These are phyloP conservation scores for Thalassophryne amazonica DNA, from an alignment of 2,797 vertebrate genomes.

Conservation along the genomic window DNA sequence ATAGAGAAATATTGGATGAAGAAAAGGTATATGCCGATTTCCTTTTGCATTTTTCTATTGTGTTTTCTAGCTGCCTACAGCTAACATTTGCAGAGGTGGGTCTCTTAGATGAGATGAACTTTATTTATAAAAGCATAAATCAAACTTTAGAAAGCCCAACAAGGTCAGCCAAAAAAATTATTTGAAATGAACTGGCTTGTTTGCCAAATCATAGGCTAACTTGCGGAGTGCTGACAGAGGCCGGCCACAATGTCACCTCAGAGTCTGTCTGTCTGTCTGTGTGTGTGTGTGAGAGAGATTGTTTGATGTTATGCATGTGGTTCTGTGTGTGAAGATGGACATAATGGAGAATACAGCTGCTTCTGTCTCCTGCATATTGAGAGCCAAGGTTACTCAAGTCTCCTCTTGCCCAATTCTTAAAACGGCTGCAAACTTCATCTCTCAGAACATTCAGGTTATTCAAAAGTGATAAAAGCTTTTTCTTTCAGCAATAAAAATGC, in stretches of 20 bases:
- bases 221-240: conserved; percentile 30
- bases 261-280: neutral
- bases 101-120: too few species aligned
- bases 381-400: too few species aligned
- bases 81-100: neutral
- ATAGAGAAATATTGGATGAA: too few species aligned
- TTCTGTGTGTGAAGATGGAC: neutral
- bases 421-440: too few species aligned
- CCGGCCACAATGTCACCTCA: conserved; percentile 31
- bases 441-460: too few species aligned
- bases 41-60: neutral
- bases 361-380: too few species aligned
- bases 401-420: too few species aligned
- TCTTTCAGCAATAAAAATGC: too few species aligned
- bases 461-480: too few species aligned
- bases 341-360: too few species aligned
- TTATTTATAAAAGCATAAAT: conserved; percentile 7
- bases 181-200: neutral
- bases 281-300: conserved; percentile 5
- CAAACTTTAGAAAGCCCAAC: conserved; percentile 4
- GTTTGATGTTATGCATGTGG: neutral
- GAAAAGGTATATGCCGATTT: too few species aligned
- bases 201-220: conserved; percentile 21
- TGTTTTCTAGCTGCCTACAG: neutral
- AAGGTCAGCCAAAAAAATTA: conserved; percentile 24